Base-by-base conservation (phyloP, 2,113 vertebrate genomes). In the Pogonocichla stellata region DNA sequence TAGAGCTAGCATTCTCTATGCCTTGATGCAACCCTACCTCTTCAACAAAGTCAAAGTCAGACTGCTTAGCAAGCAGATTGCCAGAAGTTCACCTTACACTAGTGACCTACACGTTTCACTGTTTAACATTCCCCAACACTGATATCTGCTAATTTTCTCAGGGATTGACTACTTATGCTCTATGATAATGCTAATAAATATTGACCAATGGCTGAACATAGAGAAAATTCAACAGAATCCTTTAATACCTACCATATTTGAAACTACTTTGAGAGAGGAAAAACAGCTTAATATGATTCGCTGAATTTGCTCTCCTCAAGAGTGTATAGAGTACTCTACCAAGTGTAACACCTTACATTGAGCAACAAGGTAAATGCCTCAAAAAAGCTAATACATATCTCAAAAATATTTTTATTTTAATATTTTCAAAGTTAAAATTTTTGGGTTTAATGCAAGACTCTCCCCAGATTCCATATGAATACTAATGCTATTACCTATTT, bases 341-440 rank as follows among this genome's bases (percentile, higher is more conserved):
- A 43, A 0, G 0, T 5, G 45, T 0, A 33, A 36, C 26, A 36
- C 17, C 42, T 31, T 36, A n/a, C 20, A 51, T 14, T 3, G 0
- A 82, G 26, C 40, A 85, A 20, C 60, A 81, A 78, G 28, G 40
- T 80, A 84, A 75, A 80, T 26, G 19, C 19, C 60, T 74, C 78
- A 56, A 8, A 56, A 81, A 65, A 65, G 14, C 60, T 42, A 64
- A 64, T 28, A 50, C 1, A 3, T 12, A 78, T 11, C 38, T 69
- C 56, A 50, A 64, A 7, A 73, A 70, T 54, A 51, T 51, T 17
- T 51, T 51, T 28, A 51, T 29, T 51, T 51, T 15, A 47, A 6
- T 42, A 56, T 38, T 86, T 60, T 70, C 48, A 47, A 80, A 47
- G 15, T 31, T 74, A 69, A 38, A 66, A 47, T 66, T 6, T 48